These are phyloP conservation scores for Argyra leucocephala DNA, from an alignment of 2,888 invertebrate genomes.

Conservation along the genomic window DNA sequence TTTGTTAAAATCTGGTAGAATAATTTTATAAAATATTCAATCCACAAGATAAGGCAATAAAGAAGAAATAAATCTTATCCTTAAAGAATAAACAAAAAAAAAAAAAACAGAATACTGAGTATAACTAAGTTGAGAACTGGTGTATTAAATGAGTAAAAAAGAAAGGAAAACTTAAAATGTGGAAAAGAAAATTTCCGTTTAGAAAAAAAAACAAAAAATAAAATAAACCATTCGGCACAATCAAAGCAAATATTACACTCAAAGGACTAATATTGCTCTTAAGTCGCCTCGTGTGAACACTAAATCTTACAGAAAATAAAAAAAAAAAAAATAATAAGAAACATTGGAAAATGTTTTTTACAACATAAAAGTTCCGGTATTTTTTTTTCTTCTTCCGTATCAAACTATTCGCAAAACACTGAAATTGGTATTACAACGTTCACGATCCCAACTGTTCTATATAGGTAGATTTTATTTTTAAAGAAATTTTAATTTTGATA, in stretches of 20 bases:
- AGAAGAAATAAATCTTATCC: not conserved
- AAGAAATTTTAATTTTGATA: too few species aligned
- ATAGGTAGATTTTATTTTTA: too few species aligned
- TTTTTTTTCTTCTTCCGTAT: not conserved
- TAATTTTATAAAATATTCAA: constrained; percentile 1
- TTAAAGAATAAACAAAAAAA: not conserved
- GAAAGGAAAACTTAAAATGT: not conserved
- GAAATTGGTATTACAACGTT: too few species aligned
- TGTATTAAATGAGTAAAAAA: too few species aligned
- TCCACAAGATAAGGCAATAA: not conserved
- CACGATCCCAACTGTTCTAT: too few species aligned
- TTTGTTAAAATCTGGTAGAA: not conserved
- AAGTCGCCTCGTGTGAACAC: constrained; percentile 1
- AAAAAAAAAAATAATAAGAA: not conserved
- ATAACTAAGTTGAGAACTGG: too few species aligned
- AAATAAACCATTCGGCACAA: not conserved
- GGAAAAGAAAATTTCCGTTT: not conserved
- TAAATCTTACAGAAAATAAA: not conserved
- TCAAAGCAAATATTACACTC: not conserved
- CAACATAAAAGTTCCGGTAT: not conserved
- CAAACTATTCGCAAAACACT: too few species aligned
- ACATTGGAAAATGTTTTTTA: not conserved
- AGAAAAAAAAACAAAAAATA: not conserved
- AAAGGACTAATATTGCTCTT: not conserved
- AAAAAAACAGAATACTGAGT: too few species aligned